Conservation (phyloP, 2,113 vertebrate species). For the Xerus inauris region DNA sequence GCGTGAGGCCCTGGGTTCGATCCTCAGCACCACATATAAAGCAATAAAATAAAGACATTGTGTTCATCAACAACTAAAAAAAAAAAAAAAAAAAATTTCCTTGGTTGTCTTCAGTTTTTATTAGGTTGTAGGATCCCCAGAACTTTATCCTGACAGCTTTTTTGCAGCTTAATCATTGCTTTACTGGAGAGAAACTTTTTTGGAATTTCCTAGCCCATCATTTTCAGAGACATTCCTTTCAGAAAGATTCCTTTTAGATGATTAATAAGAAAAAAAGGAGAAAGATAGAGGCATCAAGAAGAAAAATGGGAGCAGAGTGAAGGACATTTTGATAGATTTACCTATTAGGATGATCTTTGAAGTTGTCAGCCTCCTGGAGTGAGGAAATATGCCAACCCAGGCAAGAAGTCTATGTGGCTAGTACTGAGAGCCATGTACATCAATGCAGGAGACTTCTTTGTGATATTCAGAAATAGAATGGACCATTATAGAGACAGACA, state of each 20-base stretch:
- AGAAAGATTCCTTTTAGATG: slow-evolving; percentile 27
- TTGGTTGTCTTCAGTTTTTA: neutral
- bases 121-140: neutral
- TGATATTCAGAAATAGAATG: neutral
- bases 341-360: slow-evolving; percentile 13
- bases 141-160: neutral
- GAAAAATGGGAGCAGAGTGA: slow-evolving; percentile 17
- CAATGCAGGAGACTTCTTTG: neutral
- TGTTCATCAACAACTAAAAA: too few species aligned
- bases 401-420: neutral
- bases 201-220: neutral
- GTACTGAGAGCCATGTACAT: neutral
- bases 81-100: too few species aligned
- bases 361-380: neutral
- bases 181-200: neutral
- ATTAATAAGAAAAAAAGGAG: neutral
- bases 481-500: neutral
- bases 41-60: too few species aligned
- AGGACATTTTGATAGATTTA: slow-evolving; percentile 12
- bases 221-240: neutral
- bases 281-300: slow-evolving; percentile 12
- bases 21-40: too few species aligned
- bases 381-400: neutral
- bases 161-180: neutral
- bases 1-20: too few species aligned